These are phyloP conservation scores for Acyrthosiphon pisum DNA, from an alignment of 1,140 invertebrate species.

Conservation along the genomic window DNA sequence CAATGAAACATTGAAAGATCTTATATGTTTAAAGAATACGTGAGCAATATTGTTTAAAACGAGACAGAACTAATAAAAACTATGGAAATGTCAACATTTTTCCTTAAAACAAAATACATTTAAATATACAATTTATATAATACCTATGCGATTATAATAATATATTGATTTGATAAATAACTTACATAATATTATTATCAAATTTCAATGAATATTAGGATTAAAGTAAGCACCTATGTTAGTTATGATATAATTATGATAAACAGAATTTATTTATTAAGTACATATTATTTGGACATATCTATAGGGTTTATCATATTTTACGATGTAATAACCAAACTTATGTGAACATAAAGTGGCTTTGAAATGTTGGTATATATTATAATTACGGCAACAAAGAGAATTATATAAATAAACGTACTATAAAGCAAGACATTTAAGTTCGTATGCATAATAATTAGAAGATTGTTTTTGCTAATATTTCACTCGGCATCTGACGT, in stretches of 20 bases:
- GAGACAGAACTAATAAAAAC: neutral
- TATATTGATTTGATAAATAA: neutral
- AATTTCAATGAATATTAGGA: neutral
- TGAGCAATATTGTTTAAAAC: neutral
- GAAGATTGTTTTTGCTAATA: neutral
- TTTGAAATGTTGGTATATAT: constrained; percentile 5
- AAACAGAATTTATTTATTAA: neutral
- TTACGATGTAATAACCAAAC: neutral
- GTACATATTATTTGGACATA: neutral
- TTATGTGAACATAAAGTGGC: neutral
- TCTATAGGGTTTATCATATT: constrained; percentile 2
- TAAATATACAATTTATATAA: neutral
- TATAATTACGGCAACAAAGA: neutral
- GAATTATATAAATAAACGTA: constrained; percentile 1
- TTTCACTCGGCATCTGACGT: neutral
- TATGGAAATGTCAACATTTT: neutral
- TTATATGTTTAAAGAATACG: neutral
- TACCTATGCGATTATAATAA: neutral
- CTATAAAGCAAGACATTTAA: neutral
- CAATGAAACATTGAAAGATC: neutral
- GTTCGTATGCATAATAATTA: neutral
- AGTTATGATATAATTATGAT: neutral
- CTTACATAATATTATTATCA: neutral
- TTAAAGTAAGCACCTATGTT: neutral
- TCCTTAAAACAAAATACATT: neutral